Percentiles rank a stretch among this genome's conserved stretches.
phyloP scores from a whole-genome alignment of 2,113 vertebrate species.

The Anolis carolinensis region DNA sequence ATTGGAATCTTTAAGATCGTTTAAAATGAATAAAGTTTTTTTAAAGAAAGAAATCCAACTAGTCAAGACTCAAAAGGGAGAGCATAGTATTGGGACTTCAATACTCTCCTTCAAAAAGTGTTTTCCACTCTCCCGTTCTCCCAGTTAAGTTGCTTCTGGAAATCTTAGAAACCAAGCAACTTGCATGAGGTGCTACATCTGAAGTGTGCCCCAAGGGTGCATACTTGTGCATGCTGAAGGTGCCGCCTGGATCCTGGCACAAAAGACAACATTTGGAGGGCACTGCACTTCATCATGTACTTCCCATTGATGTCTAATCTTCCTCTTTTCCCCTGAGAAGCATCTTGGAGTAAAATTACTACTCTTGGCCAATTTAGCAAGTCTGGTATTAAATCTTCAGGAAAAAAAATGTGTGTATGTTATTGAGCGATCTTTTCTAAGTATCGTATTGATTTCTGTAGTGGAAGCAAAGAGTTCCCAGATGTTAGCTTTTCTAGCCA shows the following conservation, averaged over 20 bases:
- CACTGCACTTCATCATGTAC: conserved; percentile 37
- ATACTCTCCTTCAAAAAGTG: background rate
- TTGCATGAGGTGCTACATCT: background rate
- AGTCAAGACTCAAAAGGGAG: too few relatives aligned
- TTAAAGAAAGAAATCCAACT: too few relatives aligned
- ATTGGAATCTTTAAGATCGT: too few relatives aligned
- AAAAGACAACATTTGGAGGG: conserved; percentile 64
- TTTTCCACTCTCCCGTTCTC: too few relatives aligned
- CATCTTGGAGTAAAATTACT: conserved; percentile 63
- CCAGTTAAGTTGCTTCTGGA: background rate
- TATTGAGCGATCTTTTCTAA: conserved; percentile 41
- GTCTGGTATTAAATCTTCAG: conserved; percentile 67
- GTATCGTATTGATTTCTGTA: conserved; percentile 46
- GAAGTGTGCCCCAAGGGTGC: conserved; percentile 16
- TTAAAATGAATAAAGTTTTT: too few relatives aligned
- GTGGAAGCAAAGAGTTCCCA: conserved; percentile 52
- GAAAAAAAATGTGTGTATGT: conserved; percentile 22
- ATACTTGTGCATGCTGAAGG: background rate
- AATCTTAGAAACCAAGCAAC: background rate
- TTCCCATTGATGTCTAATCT: conserved; percentile 53
- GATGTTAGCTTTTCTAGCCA: conserved; percentile 44
- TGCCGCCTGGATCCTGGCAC: background rate
- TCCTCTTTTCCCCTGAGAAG: conserved; percentile 55
- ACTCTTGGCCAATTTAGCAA: conserved; percentile 55
- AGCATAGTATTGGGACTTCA: background rate